Base-by-base conservation (phyloP, 2,113 vertebrate species). In the Alectura lathami region DNA sequence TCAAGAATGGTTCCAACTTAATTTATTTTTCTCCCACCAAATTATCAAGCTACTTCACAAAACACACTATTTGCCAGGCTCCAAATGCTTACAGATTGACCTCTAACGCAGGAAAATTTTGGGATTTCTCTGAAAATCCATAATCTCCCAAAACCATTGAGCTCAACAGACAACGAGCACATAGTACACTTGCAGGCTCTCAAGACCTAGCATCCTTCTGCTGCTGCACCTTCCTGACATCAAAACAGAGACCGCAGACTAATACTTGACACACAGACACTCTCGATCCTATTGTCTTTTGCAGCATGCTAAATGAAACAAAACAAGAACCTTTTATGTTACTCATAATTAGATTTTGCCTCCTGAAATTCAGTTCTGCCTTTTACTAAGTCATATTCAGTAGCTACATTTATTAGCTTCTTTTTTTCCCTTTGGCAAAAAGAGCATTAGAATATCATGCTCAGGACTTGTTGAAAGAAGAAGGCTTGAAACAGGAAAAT, bases 1-100 rank as follows among this genome's bases (percentile, higher is more conserved):
- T 17, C 27, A 56, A 74, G 57, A 93, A 85, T 45, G 40, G 11
- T 21, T 51, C 22, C 5, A 83, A 50, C 8, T 5, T 16, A 2
- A 78, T 62, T 62, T 84, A 60, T 88, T 94, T 95, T 91, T 66
- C 79, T 56, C 42, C 16, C 36, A 47, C 27, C 66, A 85, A 73
- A 79, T 56, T 68, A 89, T 42, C 8, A 17, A 72, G 29, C 42
- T 40, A 47, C 43, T 56, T 78, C 43, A 66, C n/a, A 64, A 85
- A 76, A 76, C 8, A 7, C 48, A 77, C 11, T 34, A 56, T 27
- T 62, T 45, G 48, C 26, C 53, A 87, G 14, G 21, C 82, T 69
- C 30, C 70, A 94, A 56, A 60, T 30, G 42, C 38, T 70, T 1
- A 47, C 17, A 67, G 32, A 69, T 40, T 40, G 72, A 73, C 13